Conservation (phyloP, 2,113 vertebrate species). For the Pseudorhombus dupliciocellatus region DNA sequence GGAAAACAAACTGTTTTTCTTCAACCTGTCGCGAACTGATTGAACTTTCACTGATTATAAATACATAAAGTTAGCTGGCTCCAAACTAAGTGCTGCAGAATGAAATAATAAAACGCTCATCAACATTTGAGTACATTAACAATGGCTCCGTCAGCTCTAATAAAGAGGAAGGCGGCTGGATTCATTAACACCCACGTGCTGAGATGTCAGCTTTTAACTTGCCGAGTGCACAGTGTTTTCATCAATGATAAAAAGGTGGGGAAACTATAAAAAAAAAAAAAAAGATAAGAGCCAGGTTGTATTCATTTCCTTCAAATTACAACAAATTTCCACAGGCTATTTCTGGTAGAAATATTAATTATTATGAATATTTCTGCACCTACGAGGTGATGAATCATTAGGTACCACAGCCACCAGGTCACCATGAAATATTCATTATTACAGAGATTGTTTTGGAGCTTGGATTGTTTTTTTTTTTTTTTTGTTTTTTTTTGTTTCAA, state of each 20-base stretch:
- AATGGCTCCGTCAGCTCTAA: not conserved
- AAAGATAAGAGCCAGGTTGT: not conserved
- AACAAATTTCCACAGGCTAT: not conserved
- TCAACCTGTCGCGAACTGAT: not conserved
- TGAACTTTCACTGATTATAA: not conserved
- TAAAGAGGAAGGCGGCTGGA: not conserved
- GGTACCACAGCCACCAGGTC: not conserved
- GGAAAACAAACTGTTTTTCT: not conserved
- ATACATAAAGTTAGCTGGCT: not conserved
- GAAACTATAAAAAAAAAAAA: not conserved
- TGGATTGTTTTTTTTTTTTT: too few species aligned
- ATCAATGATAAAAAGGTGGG: not conserved
- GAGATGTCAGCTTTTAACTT: not conserved
- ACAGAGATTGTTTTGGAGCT: too few species aligned
- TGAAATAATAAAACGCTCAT: not conserved
- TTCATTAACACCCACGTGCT: conserved; percentile 2
- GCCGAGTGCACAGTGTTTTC: not conserved
- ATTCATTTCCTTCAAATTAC: conserved; percentile 14
- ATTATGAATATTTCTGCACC: too few species aligned
- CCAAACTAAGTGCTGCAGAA: not conserved
- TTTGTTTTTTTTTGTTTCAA: too few species aligned
- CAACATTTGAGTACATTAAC: not conserved
- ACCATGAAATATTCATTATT: not conserved
- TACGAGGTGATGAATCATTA: not conserved
- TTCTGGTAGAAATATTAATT: too few species aligned